A percentile compares a stretch with the other conserved stretches of the same genome.
Evolutionary conservation across 2,888 invertebrate genomes (phyloP).

Genomic region (Lepidocyrtinus sp.): DNA sequence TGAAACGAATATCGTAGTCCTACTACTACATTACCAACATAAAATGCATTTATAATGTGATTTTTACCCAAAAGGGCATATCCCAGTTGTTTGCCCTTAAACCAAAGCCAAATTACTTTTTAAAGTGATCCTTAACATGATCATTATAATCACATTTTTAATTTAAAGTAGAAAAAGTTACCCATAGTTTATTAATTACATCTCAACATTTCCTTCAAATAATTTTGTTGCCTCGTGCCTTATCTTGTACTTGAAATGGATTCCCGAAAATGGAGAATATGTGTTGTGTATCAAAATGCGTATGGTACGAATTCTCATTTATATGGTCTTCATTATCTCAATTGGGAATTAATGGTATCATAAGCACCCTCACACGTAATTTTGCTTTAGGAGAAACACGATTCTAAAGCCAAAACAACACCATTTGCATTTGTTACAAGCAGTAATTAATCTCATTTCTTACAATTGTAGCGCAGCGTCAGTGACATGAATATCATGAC

Average conservation of each 20-base stretch:
- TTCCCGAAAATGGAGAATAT: neutral
- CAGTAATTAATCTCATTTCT: slow-evolving; percentile 11
- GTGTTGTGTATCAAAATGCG: neutral
- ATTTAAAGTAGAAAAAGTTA: neutral
- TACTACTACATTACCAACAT: slow-evolving; percentile 40
- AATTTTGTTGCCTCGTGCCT: slow-evolving; percentile 41
- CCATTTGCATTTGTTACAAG: neutral
- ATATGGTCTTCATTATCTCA: no score
- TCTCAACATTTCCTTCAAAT: slow-evolving; percentile 3
- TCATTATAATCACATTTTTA: neutral
- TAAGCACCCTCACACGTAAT: no score
- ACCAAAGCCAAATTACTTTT: neutral
- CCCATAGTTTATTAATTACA: neutral
- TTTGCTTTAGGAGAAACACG: no score
- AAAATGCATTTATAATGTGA: slow-evolving; percentile 55
- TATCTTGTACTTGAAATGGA: slow-evolving; percentile 37
- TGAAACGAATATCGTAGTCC: slow-evolving; percentile 26
- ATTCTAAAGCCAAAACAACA: no score
- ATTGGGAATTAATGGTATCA: no score
- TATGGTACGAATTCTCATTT: neutral
- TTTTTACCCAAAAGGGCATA: neutral
- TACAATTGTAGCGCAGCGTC: no score
- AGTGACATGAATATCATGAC: slow-evolving; percentile 6
- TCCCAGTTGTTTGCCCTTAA: neutral
- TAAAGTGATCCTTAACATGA: neutral